These are phyloP conservation scores for Polydrusus cervinus DNA, from an alignment of 2,888 invertebrate species.

Conservation along the genomic window DNA sequence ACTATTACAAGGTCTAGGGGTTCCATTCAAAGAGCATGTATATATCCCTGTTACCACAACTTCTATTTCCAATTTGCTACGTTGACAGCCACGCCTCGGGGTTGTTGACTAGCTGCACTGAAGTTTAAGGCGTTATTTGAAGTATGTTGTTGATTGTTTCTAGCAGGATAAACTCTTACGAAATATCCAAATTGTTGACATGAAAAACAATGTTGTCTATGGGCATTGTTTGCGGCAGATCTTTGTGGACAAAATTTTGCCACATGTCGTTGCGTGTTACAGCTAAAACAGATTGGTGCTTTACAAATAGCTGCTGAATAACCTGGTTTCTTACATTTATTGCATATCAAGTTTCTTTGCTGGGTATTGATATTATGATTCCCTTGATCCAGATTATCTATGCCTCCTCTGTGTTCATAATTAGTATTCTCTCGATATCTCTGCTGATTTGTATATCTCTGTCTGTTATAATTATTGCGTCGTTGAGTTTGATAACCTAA, in stretches of 20 bases:
- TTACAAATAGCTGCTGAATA: not conserved
- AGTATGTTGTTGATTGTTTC: not conserved
- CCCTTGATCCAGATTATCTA: too few relatives aligned
- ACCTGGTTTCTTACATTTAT: not conserved
- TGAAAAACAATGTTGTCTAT: not conserved
- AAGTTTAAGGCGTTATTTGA: not conserved
- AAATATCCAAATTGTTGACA: constrained; percentile 9
- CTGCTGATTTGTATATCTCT: not conserved
- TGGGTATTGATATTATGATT: too few relatives aligned
- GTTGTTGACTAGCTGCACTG: not conserved
- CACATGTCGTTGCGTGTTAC: not conserved
- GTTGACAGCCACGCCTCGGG: constrained; percentile 2
- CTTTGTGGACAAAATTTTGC: not conserved
- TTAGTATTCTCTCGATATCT: not conserved
- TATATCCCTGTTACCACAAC: constrained; percentile 3
- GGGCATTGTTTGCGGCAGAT: not conserved
- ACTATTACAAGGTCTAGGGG: constrained; percentile 8
- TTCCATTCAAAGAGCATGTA: constrained; percentile 5
- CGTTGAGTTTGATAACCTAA: too few relatives aligned
- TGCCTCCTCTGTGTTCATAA: not conserved
- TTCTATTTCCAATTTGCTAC: constrained; percentile 11
- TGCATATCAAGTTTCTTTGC: too few relatives aligned
- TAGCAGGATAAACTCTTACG: not conserved
- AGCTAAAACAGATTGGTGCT: not conserved
- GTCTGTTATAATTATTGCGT: not conserved